phyloP scores from a whole-genome alignment of 2,113 vertebrate genomes.

The Athene noctua region DNA sequence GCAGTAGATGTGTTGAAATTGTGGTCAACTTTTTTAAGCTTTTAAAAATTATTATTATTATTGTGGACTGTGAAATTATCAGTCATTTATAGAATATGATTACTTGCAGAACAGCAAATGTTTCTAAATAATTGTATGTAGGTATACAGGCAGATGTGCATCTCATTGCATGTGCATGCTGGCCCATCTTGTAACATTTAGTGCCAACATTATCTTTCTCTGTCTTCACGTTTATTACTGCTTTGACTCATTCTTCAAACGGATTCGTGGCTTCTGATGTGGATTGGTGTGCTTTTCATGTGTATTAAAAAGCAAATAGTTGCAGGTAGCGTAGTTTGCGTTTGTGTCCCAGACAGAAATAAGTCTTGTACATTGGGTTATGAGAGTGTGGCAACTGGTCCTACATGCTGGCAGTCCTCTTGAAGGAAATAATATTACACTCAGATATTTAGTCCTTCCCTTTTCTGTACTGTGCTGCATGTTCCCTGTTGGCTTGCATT shows the following conservation, averaged over 20 bases:
- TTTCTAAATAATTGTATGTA: background rate
- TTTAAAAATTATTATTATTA: background rate
- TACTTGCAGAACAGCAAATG: background rate
- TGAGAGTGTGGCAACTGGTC: background rate
- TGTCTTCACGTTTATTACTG: background rate
- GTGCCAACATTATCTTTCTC: background rate
- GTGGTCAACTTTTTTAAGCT: background rate
- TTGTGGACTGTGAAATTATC: background rate
- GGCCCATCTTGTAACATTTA: background rate
- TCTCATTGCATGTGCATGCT: background rate
- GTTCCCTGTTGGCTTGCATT: background rate
- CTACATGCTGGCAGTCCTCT: rapidly evolving
- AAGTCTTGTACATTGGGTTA: rapidly evolving
- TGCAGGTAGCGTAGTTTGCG: rapidly evolving
- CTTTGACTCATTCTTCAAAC: background rate
- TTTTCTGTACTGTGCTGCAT: background rate
- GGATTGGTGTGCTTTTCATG: background rate
- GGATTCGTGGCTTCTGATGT: background rate
- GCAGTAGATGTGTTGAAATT: background rate
- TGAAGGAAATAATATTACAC: background rate
- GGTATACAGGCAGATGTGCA: rapidly evolving
- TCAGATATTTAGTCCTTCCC: background rate
- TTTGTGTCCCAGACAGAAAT: background rate
- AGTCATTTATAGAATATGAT: background rate
- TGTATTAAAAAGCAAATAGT: background rate